phyloP scores from a whole-genome alignment of 2,797 vertebrate genomes.

The Centropyge bicolor region DNA sequence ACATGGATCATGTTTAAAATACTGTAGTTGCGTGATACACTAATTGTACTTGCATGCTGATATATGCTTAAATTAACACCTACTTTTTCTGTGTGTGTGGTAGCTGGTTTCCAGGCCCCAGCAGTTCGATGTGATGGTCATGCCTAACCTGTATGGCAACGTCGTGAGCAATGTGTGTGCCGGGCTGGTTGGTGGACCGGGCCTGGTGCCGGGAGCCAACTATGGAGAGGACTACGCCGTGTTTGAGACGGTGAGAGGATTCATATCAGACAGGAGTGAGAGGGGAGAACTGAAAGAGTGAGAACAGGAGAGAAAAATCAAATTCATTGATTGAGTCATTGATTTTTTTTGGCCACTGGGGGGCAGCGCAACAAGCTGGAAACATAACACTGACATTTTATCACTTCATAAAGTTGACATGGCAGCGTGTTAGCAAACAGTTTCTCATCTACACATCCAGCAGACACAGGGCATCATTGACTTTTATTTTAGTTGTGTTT shows the following conservation, averaged over 20 bases:
- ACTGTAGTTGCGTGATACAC: not conserved
- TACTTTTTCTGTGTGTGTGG: not conserved
- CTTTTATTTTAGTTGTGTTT: not conserved
- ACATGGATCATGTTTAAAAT: not conserved
- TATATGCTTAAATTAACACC: not conserved
- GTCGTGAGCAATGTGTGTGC: conserved; percentile 92
- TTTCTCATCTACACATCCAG: too few species aligned
- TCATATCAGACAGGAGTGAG: not conserved
- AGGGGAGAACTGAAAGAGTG: not conserved
- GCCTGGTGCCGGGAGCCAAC: conserved; percentile 91
- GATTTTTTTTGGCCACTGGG: too few species aligned
- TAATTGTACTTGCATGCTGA: too few species aligned
- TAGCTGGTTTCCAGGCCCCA: conserved; percentile 90
- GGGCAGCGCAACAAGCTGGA: too few species aligned
- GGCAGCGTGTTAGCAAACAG: not conserved
- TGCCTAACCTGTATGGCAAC: conserved; percentile 93
- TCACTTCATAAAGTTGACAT: too few species aligned
- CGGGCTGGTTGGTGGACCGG: conserved; percentile 90
- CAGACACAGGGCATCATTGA: not conserved
- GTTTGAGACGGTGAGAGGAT: conserved; percentile 88
- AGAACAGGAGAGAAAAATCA: not conserved
- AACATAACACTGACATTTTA: too few species aligned
- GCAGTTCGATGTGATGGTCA: conserved; percentile 93
- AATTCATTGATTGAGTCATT: not conserved
- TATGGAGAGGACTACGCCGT: conserved; percentile 89